A percentile compares a stretch with the other conserved stretches of the same genome.
These are phyloP conservation scores for Tiphia femorata DNA, from an alignment of 2,888 invertebrate genomes.

Conservation along the genomic window DNA sequence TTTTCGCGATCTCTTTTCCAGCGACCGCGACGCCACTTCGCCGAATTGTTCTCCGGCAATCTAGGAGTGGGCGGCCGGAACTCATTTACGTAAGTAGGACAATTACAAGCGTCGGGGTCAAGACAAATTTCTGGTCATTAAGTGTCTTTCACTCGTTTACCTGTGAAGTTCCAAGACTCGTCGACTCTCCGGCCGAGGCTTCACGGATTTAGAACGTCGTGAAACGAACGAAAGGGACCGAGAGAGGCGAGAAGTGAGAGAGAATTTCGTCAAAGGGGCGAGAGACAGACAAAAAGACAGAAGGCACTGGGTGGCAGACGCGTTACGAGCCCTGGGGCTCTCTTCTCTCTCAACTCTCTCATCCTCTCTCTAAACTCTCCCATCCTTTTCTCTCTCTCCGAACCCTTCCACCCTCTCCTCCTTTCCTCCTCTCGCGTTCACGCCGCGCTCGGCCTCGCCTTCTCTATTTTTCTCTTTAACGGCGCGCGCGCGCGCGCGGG, in stretches of 20 bases:
- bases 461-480: conserved; percentile 14
- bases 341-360: conserved; percentile 22
- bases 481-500: conserved; percentile 31
- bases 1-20: no score
- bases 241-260: conserved; percentile 15
- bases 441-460: not conserved
- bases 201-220: conserved; percentile 22
- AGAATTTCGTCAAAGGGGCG: not conserved
- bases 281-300: conserved; percentile 20
- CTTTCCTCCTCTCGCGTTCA: not conserved
- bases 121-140: no score
- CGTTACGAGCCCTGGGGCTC: no score
- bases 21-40: no score
- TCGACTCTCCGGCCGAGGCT: no score
- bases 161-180: no score
- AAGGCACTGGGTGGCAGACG: conserved; percentile 14
- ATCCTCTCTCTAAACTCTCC: not conserved
- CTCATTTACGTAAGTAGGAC: no score
- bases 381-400: conserved; percentile 14
- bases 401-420: conserved; percentile 2
- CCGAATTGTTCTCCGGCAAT: no score
- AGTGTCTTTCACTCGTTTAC: no score
- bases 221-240: not conserved
- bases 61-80: no score
- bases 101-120: no score